Conservation (phyloP, 2,888 invertebrate genomes). For the Drosophila setosimentum region DNA sequence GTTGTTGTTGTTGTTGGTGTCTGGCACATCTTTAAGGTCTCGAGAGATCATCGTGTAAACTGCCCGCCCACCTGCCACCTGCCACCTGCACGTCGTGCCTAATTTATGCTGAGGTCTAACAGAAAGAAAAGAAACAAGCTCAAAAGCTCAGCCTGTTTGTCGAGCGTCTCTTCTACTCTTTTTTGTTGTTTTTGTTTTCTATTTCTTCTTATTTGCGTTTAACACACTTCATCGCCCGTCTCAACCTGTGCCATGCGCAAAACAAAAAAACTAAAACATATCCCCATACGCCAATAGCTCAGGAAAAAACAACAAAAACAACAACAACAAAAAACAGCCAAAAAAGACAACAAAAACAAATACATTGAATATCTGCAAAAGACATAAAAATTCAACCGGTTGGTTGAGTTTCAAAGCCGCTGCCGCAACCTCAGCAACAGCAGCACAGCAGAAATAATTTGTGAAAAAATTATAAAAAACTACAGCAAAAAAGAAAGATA, state of each 20-base stretch:
- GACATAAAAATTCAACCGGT: constrained; percentile 77
- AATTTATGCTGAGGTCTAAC: constrained; percentile 45
- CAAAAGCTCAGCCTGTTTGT: constrained; percentile 46
- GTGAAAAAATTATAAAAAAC: constrained; percentile 34
- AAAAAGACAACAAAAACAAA: constrained; percentile 35
- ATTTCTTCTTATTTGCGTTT: constrained; percentile 38
- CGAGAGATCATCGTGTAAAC: constrained; percentile 19
- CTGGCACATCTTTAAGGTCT: constrained; percentile 41
- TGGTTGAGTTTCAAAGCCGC: constrained; percentile 69
- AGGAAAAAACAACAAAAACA: constrained; percentile 56
- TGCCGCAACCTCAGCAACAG: constrained; percentile 23
- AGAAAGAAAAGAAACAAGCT: constrained; percentile 24
- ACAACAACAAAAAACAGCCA: constrained; percentile 38
- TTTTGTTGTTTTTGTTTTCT: constrained; percentile 24
- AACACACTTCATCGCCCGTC: constrained; percentile 55
- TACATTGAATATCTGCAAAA: constrained; percentile 55
- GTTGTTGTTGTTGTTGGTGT: constrained; percentile 13
- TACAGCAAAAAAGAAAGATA: constrained; percentile 17
- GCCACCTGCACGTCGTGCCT: constrained; percentile 38
- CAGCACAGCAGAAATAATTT: constrained; percentile 49
- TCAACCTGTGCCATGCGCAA: constrained; percentile 74
- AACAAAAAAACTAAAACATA: constrained; percentile 31
- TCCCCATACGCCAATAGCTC: constrained; percentile 42
- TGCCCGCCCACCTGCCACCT: constrained; percentile 58
- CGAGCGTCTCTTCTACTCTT: constrained; percentile 15